A percentile compares a stretch with the other conserved stretches of the same genome.
These are phyloP conservation scores for Cephonodes hylas DNA, from an alignment of 2,888 invertebrate genomes.

Conservation along the genomic window DNA sequence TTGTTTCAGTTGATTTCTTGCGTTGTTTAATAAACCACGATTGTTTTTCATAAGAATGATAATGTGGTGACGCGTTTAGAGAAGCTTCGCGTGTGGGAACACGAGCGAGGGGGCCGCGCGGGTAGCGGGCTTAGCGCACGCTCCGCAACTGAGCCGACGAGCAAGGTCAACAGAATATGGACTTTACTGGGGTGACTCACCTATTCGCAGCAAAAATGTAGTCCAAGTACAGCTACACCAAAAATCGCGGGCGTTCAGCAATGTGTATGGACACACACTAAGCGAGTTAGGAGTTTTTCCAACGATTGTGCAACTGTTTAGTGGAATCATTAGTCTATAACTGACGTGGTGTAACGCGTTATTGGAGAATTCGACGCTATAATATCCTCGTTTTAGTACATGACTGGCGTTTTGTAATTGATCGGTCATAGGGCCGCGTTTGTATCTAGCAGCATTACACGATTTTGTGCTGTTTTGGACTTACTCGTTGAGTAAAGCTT, in stretches of 20 bases:
- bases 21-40: neutral
- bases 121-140: slow-evolving; percentile 37
- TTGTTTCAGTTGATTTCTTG: neutral
- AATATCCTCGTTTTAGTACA: no score
- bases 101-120: slow-evolving; percentile 15
- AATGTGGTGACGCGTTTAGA: neutral
- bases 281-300: neutral
- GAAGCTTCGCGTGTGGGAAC: neutral
- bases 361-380: no score
- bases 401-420: no score
- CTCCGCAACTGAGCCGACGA: slow-evolving; percentile 38
- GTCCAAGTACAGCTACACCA: slow-evolving; percentile 5
- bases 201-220: slow-evolving; percentile 19
- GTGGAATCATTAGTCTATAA: neutral
- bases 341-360: no score
- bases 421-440: no score
- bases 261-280: neutral
- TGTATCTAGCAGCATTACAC: no score
- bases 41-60: neutral
- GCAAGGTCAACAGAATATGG: slow-evolving; percentile 47
- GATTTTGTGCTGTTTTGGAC: no score
- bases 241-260: neutral
- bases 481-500: no score
- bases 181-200: slow-evolving; percentile 38
- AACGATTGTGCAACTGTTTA: neutral